Conservation (phyloP, 2,113 vertebrate genomes). For the Larimichthys crocea region DNA sequence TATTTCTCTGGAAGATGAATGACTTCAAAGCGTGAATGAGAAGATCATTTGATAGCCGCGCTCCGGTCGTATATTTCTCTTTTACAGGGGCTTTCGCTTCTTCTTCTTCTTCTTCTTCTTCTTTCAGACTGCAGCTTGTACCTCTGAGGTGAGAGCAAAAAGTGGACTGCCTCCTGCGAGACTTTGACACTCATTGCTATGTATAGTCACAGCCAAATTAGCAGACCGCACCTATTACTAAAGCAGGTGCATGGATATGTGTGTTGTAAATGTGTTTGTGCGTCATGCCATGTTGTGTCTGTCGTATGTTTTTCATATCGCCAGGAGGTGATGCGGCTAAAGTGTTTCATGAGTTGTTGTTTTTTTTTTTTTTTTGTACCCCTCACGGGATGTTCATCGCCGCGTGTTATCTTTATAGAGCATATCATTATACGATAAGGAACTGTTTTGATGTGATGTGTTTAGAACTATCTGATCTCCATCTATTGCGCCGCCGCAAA, state of each 20-base stretch:
- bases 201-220: constrained; percentile 66
- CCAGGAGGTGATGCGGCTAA: constrained; percentile 4
- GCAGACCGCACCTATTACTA: constrained; percentile 33
- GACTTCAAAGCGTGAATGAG: constrained; percentile 69
- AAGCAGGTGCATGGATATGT: constrained; percentile 22
- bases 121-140: constrained; percentile 45
- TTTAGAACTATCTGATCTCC: constrained; percentile 52
- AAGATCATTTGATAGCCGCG: constrained; percentile 65
- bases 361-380: neutral
- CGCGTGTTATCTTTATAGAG: constrained; percentile 60
- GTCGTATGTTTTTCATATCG: constrained; percentile 15
- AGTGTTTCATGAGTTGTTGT: constrained; percentile 28
- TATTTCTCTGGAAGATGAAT: constrained; percentile 71
- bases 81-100: constrained; percentile 45
- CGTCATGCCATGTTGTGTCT: constrained; percentile 2
- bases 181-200: constrained; percentile 50
- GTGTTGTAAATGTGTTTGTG: constrained; percentile 2
- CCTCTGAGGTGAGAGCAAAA: constrained; percentile 55
- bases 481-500: constrained; percentile 55
- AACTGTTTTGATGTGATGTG: constrained; percentile 72
- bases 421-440: constrained; percentile 69
- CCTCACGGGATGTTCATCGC: constrained; percentile 27
- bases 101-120: constrained; percentile 17
- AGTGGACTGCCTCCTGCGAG: constrained; percentile 71
- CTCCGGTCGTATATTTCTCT: constrained; percentile 67